phyloP scores from a whole-genome alignment of 2,888 invertebrate genomes.

The Diachrysia chrysitis region DNA sequence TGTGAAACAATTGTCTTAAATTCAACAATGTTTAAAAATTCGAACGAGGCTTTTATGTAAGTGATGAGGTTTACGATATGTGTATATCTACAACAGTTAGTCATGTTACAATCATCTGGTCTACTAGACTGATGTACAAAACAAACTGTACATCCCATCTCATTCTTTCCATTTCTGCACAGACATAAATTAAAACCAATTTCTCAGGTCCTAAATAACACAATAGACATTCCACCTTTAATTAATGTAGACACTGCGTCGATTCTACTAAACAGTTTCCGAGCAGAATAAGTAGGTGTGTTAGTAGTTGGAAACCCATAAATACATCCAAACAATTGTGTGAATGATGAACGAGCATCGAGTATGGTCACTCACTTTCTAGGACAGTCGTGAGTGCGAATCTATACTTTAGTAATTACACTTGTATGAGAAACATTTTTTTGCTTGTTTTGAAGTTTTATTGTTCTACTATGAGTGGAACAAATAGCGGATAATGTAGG shows the following conservation, averaged over 20 bases:
- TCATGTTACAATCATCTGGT: not conserved
- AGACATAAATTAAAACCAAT: constrained; percentile 9
- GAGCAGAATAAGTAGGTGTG: constrained; percentile 18
- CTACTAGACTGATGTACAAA: not conserved
- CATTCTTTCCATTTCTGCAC: not conserved
- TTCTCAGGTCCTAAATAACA: constrained; percentile 19
- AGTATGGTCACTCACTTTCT: constrained; percentile 75
- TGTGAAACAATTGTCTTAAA: not conserved
- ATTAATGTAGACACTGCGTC: constrained; percentile 31
- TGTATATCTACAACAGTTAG: not conserved
- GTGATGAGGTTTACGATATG: not conserved
- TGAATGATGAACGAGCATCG: constrained; percentile 61
- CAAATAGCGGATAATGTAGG: constrained; percentile 26
- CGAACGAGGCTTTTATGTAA: not conserved
- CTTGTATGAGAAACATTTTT: constrained; percentile 68
- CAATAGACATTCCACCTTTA: constrained; percentile 35
- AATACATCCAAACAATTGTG: constrained; percentile 59
- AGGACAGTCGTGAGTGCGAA: constrained; percentile 69
- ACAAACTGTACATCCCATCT: not conserved
- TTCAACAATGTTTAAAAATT: not conserved
- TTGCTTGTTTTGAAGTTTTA: constrained; percentile 48
- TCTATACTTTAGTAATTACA: constrained; percentile 60
- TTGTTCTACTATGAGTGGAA: constrained; percentile 43
- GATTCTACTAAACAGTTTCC: constrained; percentile 33
- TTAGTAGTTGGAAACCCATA: constrained; percentile 44